These are phyloP conservation scores for Nineta flava DNA, from an alignment of 2,888 invertebrate species.

Conservation along the genomic window DNA sequence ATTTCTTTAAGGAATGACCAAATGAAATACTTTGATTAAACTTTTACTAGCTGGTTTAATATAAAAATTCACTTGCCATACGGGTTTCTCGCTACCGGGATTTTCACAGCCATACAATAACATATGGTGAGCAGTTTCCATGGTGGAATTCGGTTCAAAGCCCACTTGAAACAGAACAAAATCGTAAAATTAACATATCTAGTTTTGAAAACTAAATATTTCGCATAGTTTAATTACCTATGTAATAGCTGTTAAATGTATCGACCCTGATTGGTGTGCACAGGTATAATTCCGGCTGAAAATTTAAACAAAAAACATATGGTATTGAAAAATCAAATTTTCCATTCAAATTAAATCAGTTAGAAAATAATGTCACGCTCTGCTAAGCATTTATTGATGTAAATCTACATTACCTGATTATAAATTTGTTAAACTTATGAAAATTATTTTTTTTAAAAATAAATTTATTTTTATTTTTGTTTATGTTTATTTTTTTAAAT, in stretches of 20 bases:
- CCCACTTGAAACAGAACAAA: constrained; percentile 48
- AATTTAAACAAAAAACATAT: constrained; percentile 20
- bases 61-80: constrained; percentile 47
- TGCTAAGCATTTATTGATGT: no score
- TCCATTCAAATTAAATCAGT: no score
- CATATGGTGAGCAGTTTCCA: constrained; percentile 88
- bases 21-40: no score
- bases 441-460: no score
- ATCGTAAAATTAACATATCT: background rate
- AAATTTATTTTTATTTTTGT: no score
- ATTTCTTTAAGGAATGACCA: background rate
- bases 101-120: constrained; percentile 75
- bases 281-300: constrained; percentile 79
- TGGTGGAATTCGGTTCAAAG: constrained; percentile 82
- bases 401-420: no score
- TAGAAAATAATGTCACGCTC: no score
- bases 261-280: constrained; percentile 82
- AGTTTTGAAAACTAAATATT: background rate
- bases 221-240: constrained; percentile 43
- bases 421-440: no score
- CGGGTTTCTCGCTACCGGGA: constrained; percentile 53
- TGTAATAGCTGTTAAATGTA: constrained; percentile 57
- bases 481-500: no score
- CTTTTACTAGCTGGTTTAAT: no score
- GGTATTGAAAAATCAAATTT: background rate